Conservation (phyloP, 2,888 invertebrate species). For the Microchrysa polita region DNA sequence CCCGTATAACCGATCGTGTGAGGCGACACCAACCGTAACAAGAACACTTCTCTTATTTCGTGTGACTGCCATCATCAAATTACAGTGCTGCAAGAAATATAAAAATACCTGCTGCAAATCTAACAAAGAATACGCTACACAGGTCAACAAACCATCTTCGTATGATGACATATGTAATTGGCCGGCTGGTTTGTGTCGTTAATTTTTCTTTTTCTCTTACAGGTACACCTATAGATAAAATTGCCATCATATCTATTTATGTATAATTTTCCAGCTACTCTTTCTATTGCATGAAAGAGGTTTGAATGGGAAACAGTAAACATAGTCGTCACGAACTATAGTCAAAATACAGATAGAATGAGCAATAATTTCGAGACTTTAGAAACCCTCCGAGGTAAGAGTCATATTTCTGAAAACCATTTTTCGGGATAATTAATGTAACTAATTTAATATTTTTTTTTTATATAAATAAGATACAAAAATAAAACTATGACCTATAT, state of each 20-base stretch:
- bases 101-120: background rate
- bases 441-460: no score
- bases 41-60: background rate
- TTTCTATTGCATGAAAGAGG: background rate
- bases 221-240: background rate
- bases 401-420: no score
- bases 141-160: conserved; percentile 23
- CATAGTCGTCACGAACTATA: background rate
- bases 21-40: no score
- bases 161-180: conserved; percentile 22
- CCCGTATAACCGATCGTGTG: no score
- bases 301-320: background rate
- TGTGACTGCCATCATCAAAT: background rate
- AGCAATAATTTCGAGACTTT: no score
- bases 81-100: background rate
- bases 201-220: background rate
- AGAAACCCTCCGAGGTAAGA: no score
- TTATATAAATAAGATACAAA: no score
- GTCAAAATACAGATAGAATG: no score
- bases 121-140: background rate
- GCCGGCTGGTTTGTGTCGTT: background rate
- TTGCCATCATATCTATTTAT: background rate
- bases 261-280: background rate
- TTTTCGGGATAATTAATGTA: no score
- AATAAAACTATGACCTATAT: no score